Base-by-base conservation (phyloP, 2,797 vertebrate genomes). In the Melanotaenia maccullochi region DNA sequence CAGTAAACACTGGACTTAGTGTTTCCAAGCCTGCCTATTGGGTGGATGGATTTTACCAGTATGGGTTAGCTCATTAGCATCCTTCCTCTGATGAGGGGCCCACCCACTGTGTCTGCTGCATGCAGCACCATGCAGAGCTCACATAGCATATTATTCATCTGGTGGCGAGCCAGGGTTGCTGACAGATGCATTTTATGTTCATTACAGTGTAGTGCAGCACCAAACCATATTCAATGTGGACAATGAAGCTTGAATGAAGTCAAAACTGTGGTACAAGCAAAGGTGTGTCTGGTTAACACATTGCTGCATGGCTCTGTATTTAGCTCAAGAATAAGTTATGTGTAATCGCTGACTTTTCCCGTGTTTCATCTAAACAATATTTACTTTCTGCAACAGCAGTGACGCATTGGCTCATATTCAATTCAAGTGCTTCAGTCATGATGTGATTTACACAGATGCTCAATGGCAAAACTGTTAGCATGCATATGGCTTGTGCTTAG, bases 51-150 rank as follows among this genome's bases (percentile, higher is more conserved):
- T 81, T 86, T 79, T 81, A 85, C 82, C 86, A 85, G 87, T 81
- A 81, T 56, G 85, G 86, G 73, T 85, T 86, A 84, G 77, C 86
- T 90, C 84, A 87, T 91, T 91, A 91, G 90, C 90, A 89, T 92
- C 79, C 83, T 86, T 83, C 82, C 82, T 76, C 82, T 84, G 91
- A 92, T 81, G 71, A 84, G 86, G 78, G 81, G 93, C 87, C 93
- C 93, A 93, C 93, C 89, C 93, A 93, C 86, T 83, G 82, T 32
- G 92, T 55, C 69, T 73, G 84, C 80, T 69, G 85, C 73, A 64
- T 69, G 60, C 82, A 65, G 78, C 68, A 77, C 82, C 44, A 40
- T 61, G 80, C 69, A 68, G 86, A 79, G 82, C 87, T 83, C 81
- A 72, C 84, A 90, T 83, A 71, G 54, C 81, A 81, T 73, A 89